Evolutionary conservation across 2,113 vertebrate genomes (phyloP), one percentile per base, ranked within the genome.

Genomic region (Microcebus tavaratra): DNA sequence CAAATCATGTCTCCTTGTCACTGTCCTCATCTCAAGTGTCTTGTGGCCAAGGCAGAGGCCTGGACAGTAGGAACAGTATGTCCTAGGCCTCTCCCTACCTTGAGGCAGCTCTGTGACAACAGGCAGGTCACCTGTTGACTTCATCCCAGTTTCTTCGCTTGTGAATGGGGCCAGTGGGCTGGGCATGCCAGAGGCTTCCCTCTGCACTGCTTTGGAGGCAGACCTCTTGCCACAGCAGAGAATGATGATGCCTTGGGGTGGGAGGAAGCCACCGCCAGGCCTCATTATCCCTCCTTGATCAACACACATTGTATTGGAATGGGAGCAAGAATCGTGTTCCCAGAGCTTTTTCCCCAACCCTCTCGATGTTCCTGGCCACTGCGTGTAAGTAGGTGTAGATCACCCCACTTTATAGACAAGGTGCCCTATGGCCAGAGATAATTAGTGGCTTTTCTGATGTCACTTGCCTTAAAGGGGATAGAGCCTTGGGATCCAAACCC

Each of bases 101-200:
- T 0, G 29, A 85, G 97, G 93, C 50, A 29, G 39, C 86, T 59
- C 23, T 67, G 90, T 83, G 85, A 92, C 97, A 34, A 80, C 88
- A 82, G 97, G 90, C 93, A 63, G 84, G 76, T 90, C 92, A 86
- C 81, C 79, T 92, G 96, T 76, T 86, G 94, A 89, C 94, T 78
- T 59, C 84, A 94, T 61, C 95, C 96, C 87, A 75, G 53, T 96
- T 96, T 97, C 93, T 91, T 93, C 96, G 91, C 76, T 90, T 94
- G 93, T 72, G 70, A 97, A 63, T 68, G 67, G 95, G 76, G 92
- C 86, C 89, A 76, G 53, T 2, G 1, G 80, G 90, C 92, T 29
- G 48, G 85, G 67, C 88, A 15, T 9, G 68, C 80, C 81, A 0
- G 31, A 59, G 67, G 53, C 94, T n/a, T 48, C 65, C 80, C 65